phyloP scores from a whole-genome alignment of 2,113 vertebrate genomes.

The Argyrosomus japonicus region DNA sequence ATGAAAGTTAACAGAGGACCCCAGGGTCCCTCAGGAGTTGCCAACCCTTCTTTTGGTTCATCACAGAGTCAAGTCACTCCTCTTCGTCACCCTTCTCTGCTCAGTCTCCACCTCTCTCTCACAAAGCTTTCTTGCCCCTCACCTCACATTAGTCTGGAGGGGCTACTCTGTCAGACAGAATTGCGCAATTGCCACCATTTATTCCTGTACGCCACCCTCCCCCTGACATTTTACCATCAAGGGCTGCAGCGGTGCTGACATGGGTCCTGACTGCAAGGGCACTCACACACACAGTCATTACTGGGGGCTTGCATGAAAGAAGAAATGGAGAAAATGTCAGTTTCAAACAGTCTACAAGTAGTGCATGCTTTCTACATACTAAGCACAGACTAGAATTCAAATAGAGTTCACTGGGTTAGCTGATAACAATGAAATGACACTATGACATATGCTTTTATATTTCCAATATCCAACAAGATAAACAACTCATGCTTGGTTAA shows the following conservation, averaged over 20 bases:
- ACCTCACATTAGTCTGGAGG: conserved; percentile 16
- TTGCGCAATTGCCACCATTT: conserved; percentile 8
- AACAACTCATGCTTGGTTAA: conserved; percentile 19
- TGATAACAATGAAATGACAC: conserved; percentile 3
- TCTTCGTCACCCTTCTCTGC: conserved; percentile 12
- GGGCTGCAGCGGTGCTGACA: conserved; percentile 24
- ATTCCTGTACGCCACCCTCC: conserved; percentile 10
- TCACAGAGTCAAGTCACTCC: conserved; percentile 27
- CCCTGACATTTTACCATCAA: conserved; percentile 53
- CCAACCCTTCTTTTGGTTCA: conserved; percentile 8
- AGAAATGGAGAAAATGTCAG: conserved; percentile 43
- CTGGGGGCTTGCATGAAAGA: conserved; percentile 5
- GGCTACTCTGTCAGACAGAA: conserved; percentile 13
- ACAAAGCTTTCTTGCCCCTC: not conserved
- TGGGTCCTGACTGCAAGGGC: not conserved
- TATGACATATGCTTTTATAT: conserved; percentile 6
- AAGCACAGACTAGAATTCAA: conserved; percentile 11
- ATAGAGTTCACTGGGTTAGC: conserved; percentile 20
- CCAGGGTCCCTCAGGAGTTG: not conserved
- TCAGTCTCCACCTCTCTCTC: not conserved
- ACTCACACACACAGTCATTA: not conserved
- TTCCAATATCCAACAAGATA: conserved; percentile 43
- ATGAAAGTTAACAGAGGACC: not conserved
- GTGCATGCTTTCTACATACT: not conserved
- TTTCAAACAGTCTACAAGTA: conserved; percentile 2